Evolutionary conservation across 53 echinoderm and acorn worm genomes (phyloP).

Genomic region (Patiria pectinifera): DNA sequence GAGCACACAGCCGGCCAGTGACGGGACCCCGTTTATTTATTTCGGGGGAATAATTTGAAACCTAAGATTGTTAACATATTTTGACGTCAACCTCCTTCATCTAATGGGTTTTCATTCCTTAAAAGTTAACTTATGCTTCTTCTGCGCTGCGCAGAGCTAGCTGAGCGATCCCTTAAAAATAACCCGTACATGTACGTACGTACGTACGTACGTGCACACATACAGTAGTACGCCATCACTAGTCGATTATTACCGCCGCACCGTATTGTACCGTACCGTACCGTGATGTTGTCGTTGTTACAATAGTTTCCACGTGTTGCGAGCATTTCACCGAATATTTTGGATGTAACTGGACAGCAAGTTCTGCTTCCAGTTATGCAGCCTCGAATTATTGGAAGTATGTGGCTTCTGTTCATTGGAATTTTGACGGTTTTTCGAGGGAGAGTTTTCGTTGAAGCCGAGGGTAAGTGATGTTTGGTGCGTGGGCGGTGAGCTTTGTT

Average conservation of each 20-base stretch:
- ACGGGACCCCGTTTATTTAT: no score
- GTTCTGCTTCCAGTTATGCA: background rate
- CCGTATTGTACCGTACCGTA: background rate
- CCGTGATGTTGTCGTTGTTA: background rate
- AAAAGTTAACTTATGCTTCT: no score
- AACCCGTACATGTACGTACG: background rate
- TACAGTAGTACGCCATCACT: no score
- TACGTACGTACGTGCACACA: background rate
- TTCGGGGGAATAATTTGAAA: no score
- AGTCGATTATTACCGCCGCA: no score
- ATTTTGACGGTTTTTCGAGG: conserved; percentile 4
- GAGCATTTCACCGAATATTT: background rate
- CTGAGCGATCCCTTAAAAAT: background rate
- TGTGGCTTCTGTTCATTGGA: conserved; percentile 15
- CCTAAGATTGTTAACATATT: no score
- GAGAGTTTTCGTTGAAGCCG: conserved; percentile 20
- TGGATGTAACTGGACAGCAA: conserved; percentile 1
- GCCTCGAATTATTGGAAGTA: background rate
- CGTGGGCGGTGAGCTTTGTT: background rate
- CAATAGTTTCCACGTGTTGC: conserved; percentile 36
- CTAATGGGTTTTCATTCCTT: no score
- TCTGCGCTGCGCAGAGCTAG: no score
- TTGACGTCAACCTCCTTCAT: no score
- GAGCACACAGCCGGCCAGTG: no score
- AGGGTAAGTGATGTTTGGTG: conserved; percentile 3